Evolutionary conservation across 2,113 vertebrate species (phyloP).

Genomic region (Varanus salvator): DNA sequence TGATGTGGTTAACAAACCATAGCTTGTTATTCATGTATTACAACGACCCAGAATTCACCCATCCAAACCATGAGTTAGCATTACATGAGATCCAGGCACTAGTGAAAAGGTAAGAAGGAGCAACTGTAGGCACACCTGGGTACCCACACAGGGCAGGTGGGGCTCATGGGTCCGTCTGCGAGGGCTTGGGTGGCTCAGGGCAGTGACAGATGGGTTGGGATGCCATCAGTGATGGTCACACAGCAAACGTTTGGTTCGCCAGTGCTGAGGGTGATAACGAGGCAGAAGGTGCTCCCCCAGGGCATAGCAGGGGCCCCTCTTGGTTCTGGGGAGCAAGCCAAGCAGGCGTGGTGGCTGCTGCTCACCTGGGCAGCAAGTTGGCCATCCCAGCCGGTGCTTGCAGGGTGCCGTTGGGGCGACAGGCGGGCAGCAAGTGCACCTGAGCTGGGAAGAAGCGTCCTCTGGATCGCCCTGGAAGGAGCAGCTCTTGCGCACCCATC

Average conservation of each 20-base stretch:
- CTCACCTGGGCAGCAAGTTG: neutral
- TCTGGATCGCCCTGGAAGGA: neutral
- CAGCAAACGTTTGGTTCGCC: too few species aligned
- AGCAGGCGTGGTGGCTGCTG: neutral
- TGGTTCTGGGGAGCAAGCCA: rapidly evolving
- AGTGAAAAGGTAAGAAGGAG: neutral
- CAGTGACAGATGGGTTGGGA: neutral
- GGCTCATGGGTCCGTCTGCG: too few species aligned
- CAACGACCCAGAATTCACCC: too few species aligned
- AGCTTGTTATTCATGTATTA: too few species aligned
- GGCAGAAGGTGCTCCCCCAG: too few species aligned
- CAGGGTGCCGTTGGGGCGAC: neutral
- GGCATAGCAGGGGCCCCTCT: neutral
- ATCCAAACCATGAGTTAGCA: too few species aligned
- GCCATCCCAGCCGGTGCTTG: neutral
- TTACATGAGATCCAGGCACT: too few species aligned
- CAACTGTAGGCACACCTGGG: too few species aligned
- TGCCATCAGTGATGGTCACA: neutral
- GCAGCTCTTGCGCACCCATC: rapidly evolving
- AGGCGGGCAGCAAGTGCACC: neutral
- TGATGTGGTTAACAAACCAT: too few species aligned
- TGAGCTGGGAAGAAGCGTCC: neutral
- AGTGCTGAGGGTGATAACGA: too few species aligned
- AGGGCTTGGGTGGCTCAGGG: too few species aligned
- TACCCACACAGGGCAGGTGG: neutral